These are phyloP conservation scores for Xenopus laevis DNA, from an alignment of 2,113 vertebrate genomes.

Conservation along the genomic window DNA sequence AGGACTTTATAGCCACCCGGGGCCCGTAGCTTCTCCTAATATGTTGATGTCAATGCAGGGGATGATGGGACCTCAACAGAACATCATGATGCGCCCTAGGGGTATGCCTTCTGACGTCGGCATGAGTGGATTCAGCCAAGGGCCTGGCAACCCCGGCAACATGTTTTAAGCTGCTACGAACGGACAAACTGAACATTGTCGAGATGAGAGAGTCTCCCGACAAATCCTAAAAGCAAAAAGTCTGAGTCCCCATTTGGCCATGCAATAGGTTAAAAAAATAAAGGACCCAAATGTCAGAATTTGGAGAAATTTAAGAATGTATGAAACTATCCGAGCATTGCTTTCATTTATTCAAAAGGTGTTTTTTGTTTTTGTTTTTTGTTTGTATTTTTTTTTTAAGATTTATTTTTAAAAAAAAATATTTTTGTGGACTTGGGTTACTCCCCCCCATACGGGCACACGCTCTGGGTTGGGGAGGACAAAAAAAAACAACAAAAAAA, in stretches of 20 bases:
- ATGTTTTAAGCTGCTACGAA: slow-evolving; percentile 92
- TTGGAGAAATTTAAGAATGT: slow-evolving; percentile 73
- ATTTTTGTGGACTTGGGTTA: slow-evolving; percentile 78
- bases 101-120: slow-evolving; percentile 88
- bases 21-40: slow-evolving; percentile 91
- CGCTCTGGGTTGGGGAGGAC: slow-evolving; percentile 1
- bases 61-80: slow-evolving; percentile 97
- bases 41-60: slow-evolving; percentile 99
- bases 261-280: slow-evolving; percentile 3
- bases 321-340: slow-evolving; percentile 70
- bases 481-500: slow-evolving; percentile 40
- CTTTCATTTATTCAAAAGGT: slow-evolving; percentile 72
- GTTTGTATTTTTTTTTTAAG: slow-evolving; percentile 62
- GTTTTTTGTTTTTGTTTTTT: slow-evolving; percentile 70
- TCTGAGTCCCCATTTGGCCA: slow-evolving; percentile 10
- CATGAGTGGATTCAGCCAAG: slow-evolving; percentile 96
- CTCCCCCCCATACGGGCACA: background rate
- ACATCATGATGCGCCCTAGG: slow-evolving; percentile 97
- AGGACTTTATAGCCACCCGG: slow-evolving; percentile 82
- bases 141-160: slow-evolving; percentile 92
- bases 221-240: slow-evolving; percentile 43
- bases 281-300: slow-evolving; percentile 65
- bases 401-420: slow-evolving; percentile 81
- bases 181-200: slow-evolving; percentile 62
- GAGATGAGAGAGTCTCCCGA: slow-evolving; percentile 71